A percentile compares a stretch with the other conserved stretches of the same genome.
Conservation (phyloP, 2,113 vertebrate genomes). For the Crypturellus undulatus region DNA sequence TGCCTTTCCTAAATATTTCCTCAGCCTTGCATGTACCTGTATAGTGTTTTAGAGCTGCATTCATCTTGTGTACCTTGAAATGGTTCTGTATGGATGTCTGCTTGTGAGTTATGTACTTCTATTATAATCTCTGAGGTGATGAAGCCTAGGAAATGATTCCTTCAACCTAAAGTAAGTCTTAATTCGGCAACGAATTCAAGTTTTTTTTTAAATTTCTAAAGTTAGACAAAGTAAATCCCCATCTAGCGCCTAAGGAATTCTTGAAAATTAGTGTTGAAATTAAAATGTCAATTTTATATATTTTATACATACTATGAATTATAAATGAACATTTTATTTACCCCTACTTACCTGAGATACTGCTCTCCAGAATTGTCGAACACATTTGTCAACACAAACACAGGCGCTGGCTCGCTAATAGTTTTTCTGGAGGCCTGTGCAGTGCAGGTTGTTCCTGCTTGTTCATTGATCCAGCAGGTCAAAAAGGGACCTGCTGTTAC, state of each 20-base stretch:
- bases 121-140: not conserved
- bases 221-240: not conserved
- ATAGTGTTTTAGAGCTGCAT: not conserved
- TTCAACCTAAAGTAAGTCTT: not conserved
- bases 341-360: not conserved
- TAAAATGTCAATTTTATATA: not conserved
- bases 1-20: not conserved
- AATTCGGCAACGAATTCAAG: not conserved
- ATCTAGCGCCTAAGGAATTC: not conserved
- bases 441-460: not conserved
- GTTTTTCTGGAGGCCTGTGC: not conserved
- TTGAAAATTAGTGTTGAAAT: not conserved
- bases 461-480: not conserved
- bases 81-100: not conserved
- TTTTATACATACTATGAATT: not conserved
- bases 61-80: not conserved
- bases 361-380: not conserved
- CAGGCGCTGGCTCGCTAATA: not conserved
- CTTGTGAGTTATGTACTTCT: not conserved
- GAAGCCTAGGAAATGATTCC: not conserved
- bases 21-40: not conserved
- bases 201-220: not conserved
- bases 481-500: not conserved
- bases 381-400: not conserved
- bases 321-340: not conserved